phyloP scores from a whole-genome alignment of 2,797 vertebrate species.

The Propithecus deckenii region DNA sequence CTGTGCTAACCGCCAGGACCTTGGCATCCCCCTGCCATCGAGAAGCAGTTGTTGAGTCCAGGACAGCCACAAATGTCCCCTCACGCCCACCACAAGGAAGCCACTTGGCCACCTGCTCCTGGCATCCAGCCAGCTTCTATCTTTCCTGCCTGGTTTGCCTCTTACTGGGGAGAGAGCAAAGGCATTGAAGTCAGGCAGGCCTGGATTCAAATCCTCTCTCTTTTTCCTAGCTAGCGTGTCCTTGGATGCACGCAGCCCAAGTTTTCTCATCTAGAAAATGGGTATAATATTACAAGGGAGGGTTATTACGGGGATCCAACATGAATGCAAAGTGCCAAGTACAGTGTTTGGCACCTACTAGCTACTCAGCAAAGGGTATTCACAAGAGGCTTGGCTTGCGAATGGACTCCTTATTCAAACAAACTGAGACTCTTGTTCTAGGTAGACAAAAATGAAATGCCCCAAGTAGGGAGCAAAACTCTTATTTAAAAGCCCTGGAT shows the following conservation, averaged over 20 bases:
- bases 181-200: background rate
- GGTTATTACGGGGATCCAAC: background rate
- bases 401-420: background rate
- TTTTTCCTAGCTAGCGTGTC: background rate
- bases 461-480: background rate
- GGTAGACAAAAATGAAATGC: background rate
- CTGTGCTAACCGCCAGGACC: background rate
- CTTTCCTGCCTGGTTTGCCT: background rate
- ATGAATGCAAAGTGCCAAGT: background rate
- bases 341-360: background rate
- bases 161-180: background rate
- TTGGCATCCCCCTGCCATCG: background rate
- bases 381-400: background rate
- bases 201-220: background rate
- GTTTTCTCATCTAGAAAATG: background rate
- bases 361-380: background rate
- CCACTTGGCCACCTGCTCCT: background rate
- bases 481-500: background rate
- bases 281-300: background rate
- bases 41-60: background rate
- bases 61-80: background rate
- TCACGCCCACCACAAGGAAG: background rate
- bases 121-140: background rate
- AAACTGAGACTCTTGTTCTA: background rate
- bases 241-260: rapidly evolving